Conservation (phyloP, 2,888 invertebrate species). For the Hedya salicella region DNA sequence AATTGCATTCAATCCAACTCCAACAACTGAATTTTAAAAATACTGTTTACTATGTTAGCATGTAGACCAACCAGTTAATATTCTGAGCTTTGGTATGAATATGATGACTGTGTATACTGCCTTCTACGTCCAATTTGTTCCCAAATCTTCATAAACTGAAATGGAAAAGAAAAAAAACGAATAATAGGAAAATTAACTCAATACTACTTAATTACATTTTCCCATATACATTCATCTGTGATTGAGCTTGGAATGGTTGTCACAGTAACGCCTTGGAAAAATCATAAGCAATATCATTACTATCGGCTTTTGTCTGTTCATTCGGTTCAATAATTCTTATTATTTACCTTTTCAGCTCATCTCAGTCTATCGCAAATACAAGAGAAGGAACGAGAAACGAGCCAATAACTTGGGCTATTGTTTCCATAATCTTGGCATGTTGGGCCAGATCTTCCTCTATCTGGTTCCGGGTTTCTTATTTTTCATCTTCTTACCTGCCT, state of each 20-base stretch:
- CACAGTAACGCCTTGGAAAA: slow-evolving; percentile 10
- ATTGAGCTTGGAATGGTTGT: neutral
- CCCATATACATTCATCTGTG: neutral
- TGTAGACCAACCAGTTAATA: neutral
- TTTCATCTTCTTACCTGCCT: slow-evolving; percentile 94
- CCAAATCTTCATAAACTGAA: too few species aligned
- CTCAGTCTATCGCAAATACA: slow-evolving; percentile 92
- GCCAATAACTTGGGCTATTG: slow-evolving; percentile 86
- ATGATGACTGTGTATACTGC: too few species aligned
- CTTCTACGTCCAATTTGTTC: too few species aligned
- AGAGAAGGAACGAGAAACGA: slow-evolving; percentile 86
- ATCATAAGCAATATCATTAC: neutral
- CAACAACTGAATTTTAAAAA: neutral
- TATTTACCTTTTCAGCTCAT: slow-evolving; percentile 86
- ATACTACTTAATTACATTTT: neutral
- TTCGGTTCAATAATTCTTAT: neutral
- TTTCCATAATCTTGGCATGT: slow-evolving; percentile 88
- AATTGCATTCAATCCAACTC: too few species aligned
- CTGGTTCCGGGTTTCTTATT: slow-evolving; percentile 95
- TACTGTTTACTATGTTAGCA: neutral
- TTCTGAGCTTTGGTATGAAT: too few species aligned
- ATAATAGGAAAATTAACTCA: too few species aligned
- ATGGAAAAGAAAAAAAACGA: too few species aligned
- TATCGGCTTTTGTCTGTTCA: neutral
- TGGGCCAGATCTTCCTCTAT: slow-evolving; percentile 92